These are phyloP conservation scores for Nycticryphes semicollaris DNA, from an alignment of 2,113 vertebrate genomes.

Conservation along the genomic window DNA sequence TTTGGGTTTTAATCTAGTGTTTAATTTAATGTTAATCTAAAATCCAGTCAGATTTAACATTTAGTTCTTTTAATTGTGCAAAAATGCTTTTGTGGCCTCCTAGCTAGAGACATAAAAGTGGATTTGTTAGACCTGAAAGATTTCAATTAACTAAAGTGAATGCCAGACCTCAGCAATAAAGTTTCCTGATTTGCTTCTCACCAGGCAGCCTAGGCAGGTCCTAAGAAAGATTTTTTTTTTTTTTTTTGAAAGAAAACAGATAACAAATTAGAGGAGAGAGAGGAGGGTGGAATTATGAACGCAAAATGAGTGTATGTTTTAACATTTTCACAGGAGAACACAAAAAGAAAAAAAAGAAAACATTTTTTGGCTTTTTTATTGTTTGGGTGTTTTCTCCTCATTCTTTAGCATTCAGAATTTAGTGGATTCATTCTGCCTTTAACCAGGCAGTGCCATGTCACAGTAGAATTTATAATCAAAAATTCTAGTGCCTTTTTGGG, in stretches of 20 bases:
- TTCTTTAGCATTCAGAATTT: neutral
- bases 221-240: neutral
- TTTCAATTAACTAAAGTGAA: conserved; percentile 37
- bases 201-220: neutral
- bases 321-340: neutral
- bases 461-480: neutral
- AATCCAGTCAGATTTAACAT: neutral
- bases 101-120: neutral
- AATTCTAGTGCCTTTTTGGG: neutral
- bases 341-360: neutral
- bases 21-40: neutral
- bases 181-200: neutral
- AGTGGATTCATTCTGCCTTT: neutral
- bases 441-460: neutral
- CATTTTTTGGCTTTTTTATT: neutral
- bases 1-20: neutral
- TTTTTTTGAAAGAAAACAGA: neutral
- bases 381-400: neutral
- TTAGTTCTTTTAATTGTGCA: neutral
- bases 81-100: neutral
- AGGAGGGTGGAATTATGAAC: neutral
- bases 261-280: neutral
- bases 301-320: neutral
- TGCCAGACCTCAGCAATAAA: neutral
- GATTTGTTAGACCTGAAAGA: conserved; percentile 15